Evolutionary conservation across 2,797 vertebrate species (phyloP).

Genomic region (Telmatherina bonti): DNA sequence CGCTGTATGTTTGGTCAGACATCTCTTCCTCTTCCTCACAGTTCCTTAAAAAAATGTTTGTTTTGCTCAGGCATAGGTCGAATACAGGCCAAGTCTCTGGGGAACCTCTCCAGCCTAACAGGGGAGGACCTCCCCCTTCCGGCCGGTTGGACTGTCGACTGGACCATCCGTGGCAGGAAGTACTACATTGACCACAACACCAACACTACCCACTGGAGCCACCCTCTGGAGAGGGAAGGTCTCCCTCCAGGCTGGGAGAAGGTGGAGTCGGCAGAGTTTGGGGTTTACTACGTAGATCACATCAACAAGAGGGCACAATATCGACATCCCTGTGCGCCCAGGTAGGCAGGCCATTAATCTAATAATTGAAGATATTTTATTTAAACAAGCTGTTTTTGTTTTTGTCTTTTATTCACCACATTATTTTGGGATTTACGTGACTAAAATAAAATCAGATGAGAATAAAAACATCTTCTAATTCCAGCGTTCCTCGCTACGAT

Average conservation of each 20-base stretch:
- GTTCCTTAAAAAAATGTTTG: constrained; percentile 49
- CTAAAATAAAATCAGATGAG: background rate
- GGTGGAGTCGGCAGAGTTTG: constrained; percentile 94
- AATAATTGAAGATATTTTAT: background rate
- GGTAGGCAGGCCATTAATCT: constrained; percentile 77
- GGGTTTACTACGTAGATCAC: constrained; percentile 97
- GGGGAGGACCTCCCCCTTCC: constrained; percentile 94
- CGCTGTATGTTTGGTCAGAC: constrained; percentile 41
- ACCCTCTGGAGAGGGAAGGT: constrained; percentile 95
- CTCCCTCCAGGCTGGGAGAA: constrained; percentile 98
- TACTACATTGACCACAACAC: constrained; percentile 99
- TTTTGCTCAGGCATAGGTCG: constrained; percentile 90
- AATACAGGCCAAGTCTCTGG: constrained; percentile 95
- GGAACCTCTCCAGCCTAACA: constrained; percentile 92
- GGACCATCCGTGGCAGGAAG: constrained; percentile 97
- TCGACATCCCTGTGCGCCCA: constrained; percentile 96
- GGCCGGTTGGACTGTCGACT: constrained; percentile 96
- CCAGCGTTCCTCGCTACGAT: constrained; percentile 95
- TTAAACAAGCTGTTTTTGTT: background rate
- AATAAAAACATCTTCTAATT: constrained; percentile 14
- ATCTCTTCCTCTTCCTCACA: constrained; percentile 33
- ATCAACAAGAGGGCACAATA: constrained; percentile 97
- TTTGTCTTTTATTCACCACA: background rate
- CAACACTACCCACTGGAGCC: constrained; percentile 99
- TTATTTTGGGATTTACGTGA: background rate